A percentile compares a stretch with the other conserved stretches of the same genome.
phyloP scores from a whole-genome alignment of 2,113 vertebrate species.

The Dinomys branickii region DNA sequence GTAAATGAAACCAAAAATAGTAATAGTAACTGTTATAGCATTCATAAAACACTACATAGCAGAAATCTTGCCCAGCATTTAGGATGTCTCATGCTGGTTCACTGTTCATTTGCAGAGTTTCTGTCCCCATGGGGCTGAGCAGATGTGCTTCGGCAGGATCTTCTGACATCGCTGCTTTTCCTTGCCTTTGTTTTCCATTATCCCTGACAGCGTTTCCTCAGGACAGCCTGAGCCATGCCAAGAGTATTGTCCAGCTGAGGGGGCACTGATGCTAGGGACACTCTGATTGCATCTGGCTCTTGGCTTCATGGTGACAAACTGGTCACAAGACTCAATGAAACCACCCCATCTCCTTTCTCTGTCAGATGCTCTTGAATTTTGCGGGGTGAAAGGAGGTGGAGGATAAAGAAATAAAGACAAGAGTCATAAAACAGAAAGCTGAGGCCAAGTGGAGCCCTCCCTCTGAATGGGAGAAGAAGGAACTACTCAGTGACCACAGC shows the following conservation, averaged over 20 bases:
- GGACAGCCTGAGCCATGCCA: background rate
- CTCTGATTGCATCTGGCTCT: background rate
- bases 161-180: background rate
- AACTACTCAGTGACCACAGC: background rate
- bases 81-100: background rate
- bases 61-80: background rate
- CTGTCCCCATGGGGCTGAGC: background rate
- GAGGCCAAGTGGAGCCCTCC: background rate
- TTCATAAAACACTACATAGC: background rate
- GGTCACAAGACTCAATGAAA: background rate
- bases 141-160: background rate
- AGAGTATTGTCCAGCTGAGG: background rate
- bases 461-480: background rate
- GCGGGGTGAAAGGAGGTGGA: background rate
- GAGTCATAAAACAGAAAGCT: background rate
- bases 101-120: background rate
- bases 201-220: background rate
- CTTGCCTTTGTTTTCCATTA: background rate
- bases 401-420: background rate
- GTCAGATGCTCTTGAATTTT: background rate
- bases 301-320: background rate
- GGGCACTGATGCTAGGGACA: background rate
- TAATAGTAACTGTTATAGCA: background rate
- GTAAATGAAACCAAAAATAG: background rate
- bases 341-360: background rate